Conservation (phyloP, 1,140 invertebrate genomes). For the Chrysopa pallens region DNA sequence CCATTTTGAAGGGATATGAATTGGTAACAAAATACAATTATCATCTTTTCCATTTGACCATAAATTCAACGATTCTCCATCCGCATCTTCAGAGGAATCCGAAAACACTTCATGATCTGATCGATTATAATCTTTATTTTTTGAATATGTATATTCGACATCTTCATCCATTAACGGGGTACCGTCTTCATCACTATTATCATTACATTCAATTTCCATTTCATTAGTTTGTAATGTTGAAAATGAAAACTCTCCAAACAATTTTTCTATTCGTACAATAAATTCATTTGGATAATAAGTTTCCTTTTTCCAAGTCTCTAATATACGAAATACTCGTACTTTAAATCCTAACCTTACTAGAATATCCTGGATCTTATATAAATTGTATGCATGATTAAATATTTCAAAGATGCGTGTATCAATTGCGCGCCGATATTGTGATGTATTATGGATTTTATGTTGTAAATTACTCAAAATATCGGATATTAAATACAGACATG, state of each 20-base stretch:
- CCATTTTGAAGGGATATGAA: too few species aligned
- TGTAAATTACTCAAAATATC: constrained; percentile 88
- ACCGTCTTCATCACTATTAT: background rate
- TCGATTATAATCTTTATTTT: too few species aligned
- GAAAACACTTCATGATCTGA: too few species aligned
- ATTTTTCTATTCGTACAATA: constrained; percentile 75
- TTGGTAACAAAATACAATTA: too few species aligned
- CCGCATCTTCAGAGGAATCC: too few species aligned
- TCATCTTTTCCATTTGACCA: too few species aligned
- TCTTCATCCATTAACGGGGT: background rate
- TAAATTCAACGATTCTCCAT: too few species aligned
- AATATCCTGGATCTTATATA: constrained; percentile 65
- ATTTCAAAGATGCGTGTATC: constrained; percentile 73
- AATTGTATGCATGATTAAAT: constrained; percentile 64
- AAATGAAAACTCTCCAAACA: constrained; percentile 54
- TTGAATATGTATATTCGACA: background rate
- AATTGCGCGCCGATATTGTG: constrained; percentile 28
- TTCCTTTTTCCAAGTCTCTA: constrained; percentile 97
- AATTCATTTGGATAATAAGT: constrained; percentile 91
- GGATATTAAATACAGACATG: constrained; percentile 83
- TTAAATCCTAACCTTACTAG: constrained; percentile 94
- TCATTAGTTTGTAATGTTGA: too few species aligned
- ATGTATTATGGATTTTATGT: constrained; percentile 14
- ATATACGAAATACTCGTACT: constrained; percentile 78
- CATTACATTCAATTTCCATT: background rate